A percentile compares a stretch with the other conserved stretches of the same genome.
Evolutionary conservation across 2,797 vertebrate genomes (phyloP).

Genomic region (Acipenser transmontanus): DNA sequence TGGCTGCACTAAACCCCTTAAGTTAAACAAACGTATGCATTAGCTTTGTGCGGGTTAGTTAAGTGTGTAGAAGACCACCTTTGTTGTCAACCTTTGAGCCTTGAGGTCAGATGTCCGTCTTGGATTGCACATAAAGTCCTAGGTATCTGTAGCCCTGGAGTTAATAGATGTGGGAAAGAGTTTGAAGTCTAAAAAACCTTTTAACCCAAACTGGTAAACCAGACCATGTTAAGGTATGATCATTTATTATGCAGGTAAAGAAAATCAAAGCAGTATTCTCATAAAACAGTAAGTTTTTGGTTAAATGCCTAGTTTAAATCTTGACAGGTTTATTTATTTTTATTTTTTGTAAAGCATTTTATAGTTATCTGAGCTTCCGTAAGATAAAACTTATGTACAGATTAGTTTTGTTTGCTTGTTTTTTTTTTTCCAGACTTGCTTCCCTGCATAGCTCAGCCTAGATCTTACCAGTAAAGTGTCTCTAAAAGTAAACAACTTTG

Average conservation of each 20-base stretch:
- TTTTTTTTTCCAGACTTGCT: too few species aligned
- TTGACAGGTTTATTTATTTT: too few species aligned
- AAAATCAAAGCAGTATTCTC: too few species aligned
- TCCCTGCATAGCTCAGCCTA: not conserved
- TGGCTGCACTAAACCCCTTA: not conserved
- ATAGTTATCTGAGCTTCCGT: too few species aligned
- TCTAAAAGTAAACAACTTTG: slow-evolving; percentile 54
- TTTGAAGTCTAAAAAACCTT: slow-evolving; percentile 41
- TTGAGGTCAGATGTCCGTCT: not conserved
- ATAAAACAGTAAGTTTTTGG: too few species aligned
- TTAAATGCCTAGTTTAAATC: too few species aligned
- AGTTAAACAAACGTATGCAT: not conserved
- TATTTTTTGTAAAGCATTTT: too few species aligned
- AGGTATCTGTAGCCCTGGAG: not conserved
- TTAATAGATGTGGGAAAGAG: slow-evolving; percentile 33
- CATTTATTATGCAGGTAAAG: slow-evolving; percentile 7
- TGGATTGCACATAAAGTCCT: not conserved
- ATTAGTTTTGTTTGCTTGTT: too few species aligned
- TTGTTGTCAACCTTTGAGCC: not conserved
- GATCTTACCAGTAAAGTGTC: slow-evolving; percentile 29
- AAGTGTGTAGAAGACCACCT: too few species aligned
- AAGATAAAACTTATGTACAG: too few species aligned
- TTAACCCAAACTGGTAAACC: slow-evolving; percentile 21
- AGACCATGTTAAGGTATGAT: not conserved
- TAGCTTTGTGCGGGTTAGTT: too few species aligned